A percentile compares a stretch with the other conserved stretches of the same genome.
phyloP scores from a whole-genome alignment of 2,888 invertebrate species.

The Lithophane leautieri region DNA sequence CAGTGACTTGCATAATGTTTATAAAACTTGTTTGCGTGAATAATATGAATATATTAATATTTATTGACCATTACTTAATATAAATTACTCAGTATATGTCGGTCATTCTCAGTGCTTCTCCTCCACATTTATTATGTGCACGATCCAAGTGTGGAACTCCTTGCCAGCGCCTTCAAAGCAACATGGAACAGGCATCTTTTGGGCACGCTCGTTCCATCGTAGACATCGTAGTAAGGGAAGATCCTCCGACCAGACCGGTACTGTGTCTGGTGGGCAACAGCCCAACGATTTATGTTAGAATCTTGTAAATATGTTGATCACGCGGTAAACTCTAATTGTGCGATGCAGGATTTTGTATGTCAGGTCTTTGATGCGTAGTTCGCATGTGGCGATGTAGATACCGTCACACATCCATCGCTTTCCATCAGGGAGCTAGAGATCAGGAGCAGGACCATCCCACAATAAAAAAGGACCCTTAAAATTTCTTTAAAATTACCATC shows the following conservation, averaged over 20 bases:
- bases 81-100: neutral
- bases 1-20: constrained; percentile 15
- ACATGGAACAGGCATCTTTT: neutral
- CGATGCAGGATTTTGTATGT: no score
- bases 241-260: no score
- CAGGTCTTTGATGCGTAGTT: no score
- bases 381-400: no score
- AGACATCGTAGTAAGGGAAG: neutral
- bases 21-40: constrained; percentile 8
- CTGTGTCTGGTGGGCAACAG: no score
- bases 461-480: neutral
- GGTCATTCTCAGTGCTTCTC: neutral
- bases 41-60: constrained; percentile 9
- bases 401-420: neutral
- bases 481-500: neutral
- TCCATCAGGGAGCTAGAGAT: neutral
- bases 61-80: neutral
- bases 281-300: no score
- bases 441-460: neutral
- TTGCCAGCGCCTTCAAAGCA: neutral
- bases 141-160: neutral
- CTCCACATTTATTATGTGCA: neutral
- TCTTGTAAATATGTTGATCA: no score
- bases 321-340: no score
- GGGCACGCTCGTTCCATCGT: neutral